A percentile compares a stretch with the other conserved stretches of the same genome.
These are phyloP conservation scores for Oscheius sp. DNA, from an alignment of 1,140 invertebrate genomes.

Conservation along the genomic window DNA sequence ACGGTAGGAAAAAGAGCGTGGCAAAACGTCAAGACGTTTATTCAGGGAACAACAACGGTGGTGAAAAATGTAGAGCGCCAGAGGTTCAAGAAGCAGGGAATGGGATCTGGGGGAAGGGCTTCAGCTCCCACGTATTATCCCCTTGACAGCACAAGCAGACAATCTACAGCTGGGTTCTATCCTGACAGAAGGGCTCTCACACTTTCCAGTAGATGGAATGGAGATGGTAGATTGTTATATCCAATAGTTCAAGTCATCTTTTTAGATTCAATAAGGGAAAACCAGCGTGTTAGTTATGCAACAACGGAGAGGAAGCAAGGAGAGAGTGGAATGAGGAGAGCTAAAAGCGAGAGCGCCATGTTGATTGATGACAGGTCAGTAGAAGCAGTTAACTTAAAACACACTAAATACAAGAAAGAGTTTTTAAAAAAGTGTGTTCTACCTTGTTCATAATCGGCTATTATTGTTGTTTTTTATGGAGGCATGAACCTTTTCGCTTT, in stretches of 20 bases:
- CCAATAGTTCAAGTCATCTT: neutral
- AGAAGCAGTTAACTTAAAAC: neutral
- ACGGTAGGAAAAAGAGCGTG: neutral
- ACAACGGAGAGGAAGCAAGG: conserved; percentile 1
- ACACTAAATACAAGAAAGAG: neutral
- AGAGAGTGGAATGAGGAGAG: conserved; percentile 33
- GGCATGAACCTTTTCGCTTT: too few species aligned
- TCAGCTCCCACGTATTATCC: conserved; percentile 17
- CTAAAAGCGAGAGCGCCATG: conserved; percentile 40
- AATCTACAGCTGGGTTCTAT: neutral
- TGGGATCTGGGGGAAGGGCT: conserved; percentile 29
- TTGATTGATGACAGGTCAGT: conserved; percentile 16
- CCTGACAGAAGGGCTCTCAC: conserved; percentile 25
- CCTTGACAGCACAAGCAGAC: conserved; percentile 14
- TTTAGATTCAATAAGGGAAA: neutral
- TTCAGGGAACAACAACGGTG: conserved; percentile 41
- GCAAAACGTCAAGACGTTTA: neutral
- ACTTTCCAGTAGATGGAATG: conserved; percentile 13
- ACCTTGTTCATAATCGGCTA: too few species aligned
- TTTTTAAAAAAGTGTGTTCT: too few species aligned
- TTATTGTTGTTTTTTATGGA: too few species aligned
- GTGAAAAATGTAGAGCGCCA: conserved; percentile 44
- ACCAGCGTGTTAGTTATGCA: neutral
- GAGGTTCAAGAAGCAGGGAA: conserved; percentile 40
- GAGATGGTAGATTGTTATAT: conserved; percentile 1